Evolutionary conservation across 2,113 vertebrate genomes (phyloP).

Genomic region (Chroicocephalus ridibundus): DNA sequence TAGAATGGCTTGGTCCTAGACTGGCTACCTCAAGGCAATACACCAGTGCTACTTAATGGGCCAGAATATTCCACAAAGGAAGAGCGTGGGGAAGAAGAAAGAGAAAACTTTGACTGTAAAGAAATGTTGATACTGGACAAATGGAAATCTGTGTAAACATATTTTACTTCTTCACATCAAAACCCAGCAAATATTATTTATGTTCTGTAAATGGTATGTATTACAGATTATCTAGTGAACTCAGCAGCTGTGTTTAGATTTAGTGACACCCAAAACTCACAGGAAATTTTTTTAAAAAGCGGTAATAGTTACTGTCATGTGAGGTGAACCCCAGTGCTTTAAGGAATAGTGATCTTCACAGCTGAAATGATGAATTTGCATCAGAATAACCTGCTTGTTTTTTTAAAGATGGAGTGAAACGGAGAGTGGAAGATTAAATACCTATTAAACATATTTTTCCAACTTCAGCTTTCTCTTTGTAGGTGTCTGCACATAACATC

Average conservation of each 20-base stretch:
- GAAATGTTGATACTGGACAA: not conserved
- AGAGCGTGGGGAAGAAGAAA: not conserved
- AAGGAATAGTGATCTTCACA: not conserved
- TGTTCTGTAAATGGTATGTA: not conserved
- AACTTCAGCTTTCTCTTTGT: slow-evolving; percentile 28
- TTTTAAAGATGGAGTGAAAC: not conserved
- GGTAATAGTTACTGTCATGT: not conserved
- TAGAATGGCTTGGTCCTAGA: not conserved
- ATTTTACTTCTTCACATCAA: not conserved
- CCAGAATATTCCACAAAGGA: not conserved
- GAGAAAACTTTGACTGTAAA: not conserved
- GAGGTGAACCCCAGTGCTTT: not conserved
- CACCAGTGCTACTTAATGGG: not conserved
- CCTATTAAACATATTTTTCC: not conserved
- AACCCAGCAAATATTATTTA: not conserved
- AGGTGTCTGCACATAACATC: slow-evolving; percentile 23
- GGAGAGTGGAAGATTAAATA: slow-evolving; percentile 9
- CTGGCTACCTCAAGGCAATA: not conserved
- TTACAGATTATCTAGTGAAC: not conserved
- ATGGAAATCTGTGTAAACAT: not conserved
- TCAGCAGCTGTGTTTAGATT: slow-evolving; percentile 6
- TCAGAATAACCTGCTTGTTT: not conserved
- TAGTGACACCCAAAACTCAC: not conserved
- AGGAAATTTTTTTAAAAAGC: not conserved
- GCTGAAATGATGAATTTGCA: not conserved